phyloP scores from a whole-genome alignment of 1,140 invertebrate genomes.

The Cephus cinctus region DNA sequence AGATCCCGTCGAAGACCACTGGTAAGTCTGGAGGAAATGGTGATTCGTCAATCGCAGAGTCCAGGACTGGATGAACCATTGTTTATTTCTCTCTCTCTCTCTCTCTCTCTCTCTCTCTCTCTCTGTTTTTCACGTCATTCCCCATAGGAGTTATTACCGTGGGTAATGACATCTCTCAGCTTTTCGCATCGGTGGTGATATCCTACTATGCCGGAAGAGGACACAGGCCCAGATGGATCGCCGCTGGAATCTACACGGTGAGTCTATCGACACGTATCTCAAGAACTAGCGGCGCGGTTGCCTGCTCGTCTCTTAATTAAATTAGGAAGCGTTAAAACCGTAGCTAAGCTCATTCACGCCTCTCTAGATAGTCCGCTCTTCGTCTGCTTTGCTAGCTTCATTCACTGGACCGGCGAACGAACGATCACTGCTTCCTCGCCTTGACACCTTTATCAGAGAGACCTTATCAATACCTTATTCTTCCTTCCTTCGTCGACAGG shows the following conservation, averaged over 20 bases:
- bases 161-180: constrained; percentile 66
- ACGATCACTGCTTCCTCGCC: constrained; percentile 5
- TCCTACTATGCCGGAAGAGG: constrained; percentile 69
- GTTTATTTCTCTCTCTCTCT: no score
- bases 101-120: no score
- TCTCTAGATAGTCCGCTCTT: no score
- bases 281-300: no score
- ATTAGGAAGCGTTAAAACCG: constrained; percentile 46
- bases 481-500: constrained; percentile 27
- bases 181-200: constrained; percentile 61
- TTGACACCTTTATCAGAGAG: neutral
- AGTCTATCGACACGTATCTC: no score
- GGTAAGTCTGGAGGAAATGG: no score
- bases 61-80: no score
- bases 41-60: no score
- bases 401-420: constrained; percentile 31
- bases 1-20: constrained; percentile 73
- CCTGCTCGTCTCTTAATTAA: constrained; percentile 47
- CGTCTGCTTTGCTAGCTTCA: constrained; percentile 33
- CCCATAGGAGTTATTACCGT: constrained; percentile 67
- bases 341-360: constrained; percentile 46
- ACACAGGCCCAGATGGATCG: constrained; percentile 72
- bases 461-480: neutral
- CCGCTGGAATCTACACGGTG: constrained; percentile 67
- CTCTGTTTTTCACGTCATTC: constrained; percentile 10